Base-by-base conservation (phyloP, 1,140 invertebrate genomes). In the Drosophila setifemur region DNA sequence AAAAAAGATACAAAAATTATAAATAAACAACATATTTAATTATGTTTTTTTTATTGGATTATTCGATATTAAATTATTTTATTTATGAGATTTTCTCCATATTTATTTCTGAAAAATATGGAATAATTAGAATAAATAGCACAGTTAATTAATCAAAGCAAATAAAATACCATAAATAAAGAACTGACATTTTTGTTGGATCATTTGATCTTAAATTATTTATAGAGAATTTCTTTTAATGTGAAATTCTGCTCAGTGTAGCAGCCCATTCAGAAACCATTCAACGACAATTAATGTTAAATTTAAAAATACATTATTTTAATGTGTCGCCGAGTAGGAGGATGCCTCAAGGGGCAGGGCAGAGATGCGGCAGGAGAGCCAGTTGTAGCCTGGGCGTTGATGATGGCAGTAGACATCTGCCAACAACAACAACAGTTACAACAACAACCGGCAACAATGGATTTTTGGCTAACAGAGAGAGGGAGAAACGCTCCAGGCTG, bases 291-390 rank as follows among this genome's bases (percentile, higher is more conserved):
- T 85, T 85, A 85, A 85, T 85, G 79, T 85, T 81, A 81, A 86
- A 85, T 85, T 85, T 86, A 85, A 86, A 85, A 85, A 86, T 86
- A 85, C 79, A 85, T 85, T 85, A 86, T 86, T 85, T 85, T 79
- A 86, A 85, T 85, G 79, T 85, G 79, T 83, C 79, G 71, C 75
- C 81, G 49, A 74, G 73, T 60, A 66, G 49, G 45, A 45, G 73
- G 61, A 50, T 25, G 40, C 14, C 35, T 4, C 25, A 19, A 53
- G 73, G 50, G 12, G n/a, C n/a, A 8, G 45, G 0, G 14, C 12
- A 5, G 21, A 5, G 5, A 3, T 23, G 28, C 8, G 14, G n/a
- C 26, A 45, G 11, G 6, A n/a, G 14, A n/a, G 71, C 37, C 37
- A 45, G 63, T 57, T 72, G 57, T 76, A 64, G 40, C 73, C 35